Percentiles rank a stretch among this genome's conserved stretches.
Evolutionary conservation across 2,888 invertebrate species (phyloP).

Genomic region (Brachyptera risi): DNA sequence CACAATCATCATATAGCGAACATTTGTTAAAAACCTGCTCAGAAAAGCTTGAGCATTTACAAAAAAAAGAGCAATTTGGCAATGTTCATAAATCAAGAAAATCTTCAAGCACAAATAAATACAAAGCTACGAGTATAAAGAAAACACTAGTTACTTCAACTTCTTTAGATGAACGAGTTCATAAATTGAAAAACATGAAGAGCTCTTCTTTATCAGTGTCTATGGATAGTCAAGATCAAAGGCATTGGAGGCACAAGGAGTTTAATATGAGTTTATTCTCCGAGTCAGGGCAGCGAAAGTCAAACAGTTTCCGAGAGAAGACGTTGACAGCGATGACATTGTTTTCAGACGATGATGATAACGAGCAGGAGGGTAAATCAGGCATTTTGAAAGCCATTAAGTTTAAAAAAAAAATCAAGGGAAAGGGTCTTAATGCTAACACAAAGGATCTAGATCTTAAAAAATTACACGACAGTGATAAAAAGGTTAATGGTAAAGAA

Average conservation of each 20-base stretch:
- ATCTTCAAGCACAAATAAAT: not conserved
- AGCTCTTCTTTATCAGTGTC: not conserved
- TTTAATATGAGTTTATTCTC: not conserved
- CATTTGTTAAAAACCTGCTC: conserved; percentile 8
- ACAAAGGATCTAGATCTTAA: not conserved
- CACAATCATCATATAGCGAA: not conserved
- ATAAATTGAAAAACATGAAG: not conserved
- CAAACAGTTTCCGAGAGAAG: not conserved
- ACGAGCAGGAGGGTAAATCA: not conserved
- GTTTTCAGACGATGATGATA: not conserved
- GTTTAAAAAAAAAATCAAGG: not conserved
- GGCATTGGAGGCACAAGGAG: not conserved
- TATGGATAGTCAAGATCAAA: not conserved
- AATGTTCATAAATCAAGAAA: not conserved
- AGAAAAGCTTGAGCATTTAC: conserved; percentile 4
- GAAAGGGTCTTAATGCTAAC: not conserved
- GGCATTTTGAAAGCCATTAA: not conserved
- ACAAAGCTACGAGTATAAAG: not conserved
- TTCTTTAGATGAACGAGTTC: conserved; percentile 7
- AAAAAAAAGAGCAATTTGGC: not conserved
- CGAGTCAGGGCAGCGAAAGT: not conserved
- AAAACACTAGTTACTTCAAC: not conserved
- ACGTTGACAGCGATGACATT: not conserved
- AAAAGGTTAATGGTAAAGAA: not conserved
- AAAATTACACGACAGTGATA: too few species aligned